phyloP scores from a whole-genome alignment of 2,888 invertebrate genomes.

The Eupithecia pulchellata region DNA sequence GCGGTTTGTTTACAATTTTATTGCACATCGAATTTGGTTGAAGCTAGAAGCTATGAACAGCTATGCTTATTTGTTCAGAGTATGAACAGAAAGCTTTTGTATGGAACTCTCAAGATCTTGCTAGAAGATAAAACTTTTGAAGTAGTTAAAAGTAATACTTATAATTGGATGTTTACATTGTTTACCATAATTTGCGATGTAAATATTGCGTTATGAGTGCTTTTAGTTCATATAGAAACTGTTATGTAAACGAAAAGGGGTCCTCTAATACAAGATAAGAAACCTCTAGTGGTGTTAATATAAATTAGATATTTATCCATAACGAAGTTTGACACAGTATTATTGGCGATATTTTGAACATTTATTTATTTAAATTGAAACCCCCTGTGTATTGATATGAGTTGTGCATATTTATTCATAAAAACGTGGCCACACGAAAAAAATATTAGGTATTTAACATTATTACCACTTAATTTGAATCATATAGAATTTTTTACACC shows the following conservation, averaged over 20 bases:
- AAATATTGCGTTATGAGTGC: not conserved
- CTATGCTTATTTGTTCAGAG: not conserved
- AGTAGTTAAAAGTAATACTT: not conserved
- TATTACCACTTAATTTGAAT: not conserved
- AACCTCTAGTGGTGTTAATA: not conserved
- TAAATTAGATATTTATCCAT: not conserved
- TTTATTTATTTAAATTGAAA: not conserved
- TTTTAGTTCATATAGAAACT: not conserved
- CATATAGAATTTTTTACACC: not conserved
- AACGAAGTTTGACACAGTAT: not conserved
- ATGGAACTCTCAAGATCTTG: not conserved
- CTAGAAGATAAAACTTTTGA: not conserved
- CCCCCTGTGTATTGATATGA: not conserved
- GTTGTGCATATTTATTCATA: not conserved
- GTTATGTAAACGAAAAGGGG: not conserved
- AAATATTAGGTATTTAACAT: not conserved
- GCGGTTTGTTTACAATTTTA: no score
- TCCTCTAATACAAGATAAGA: not conserved
- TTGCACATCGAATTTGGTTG: no score
- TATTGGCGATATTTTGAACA: not conserved
- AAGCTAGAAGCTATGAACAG: no score
- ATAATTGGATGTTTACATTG: not conserved
- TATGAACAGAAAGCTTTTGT: not conserved
- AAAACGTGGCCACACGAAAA: constrained; percentile 1
- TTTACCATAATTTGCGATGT: not conserved